These are phyloP conservation scores for Pogonocichla stellata DNA, from an alignment of 2,113 vertebrate species.

Conservation along the genomic window DNA sequence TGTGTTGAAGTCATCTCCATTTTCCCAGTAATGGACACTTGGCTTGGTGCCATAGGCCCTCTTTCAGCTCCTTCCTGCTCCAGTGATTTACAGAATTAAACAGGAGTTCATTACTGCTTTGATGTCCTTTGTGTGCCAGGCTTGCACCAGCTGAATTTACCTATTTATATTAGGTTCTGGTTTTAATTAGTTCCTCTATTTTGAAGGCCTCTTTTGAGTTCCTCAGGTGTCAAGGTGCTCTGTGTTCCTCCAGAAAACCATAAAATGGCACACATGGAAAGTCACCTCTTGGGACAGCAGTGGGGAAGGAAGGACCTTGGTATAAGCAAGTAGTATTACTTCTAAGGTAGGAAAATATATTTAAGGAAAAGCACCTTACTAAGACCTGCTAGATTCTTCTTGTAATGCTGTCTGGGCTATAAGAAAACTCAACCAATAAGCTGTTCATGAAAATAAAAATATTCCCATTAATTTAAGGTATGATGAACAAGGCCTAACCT, in stretches of 20 bases:
- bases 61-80: constrained; percentile 44
- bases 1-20: background rate
- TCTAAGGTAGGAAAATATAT: background rate
- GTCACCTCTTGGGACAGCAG: background rate
- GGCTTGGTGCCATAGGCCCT: background rate
- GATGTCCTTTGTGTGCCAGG: constrained; percentile 35
- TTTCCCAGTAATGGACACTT: constrained; percentile 31
- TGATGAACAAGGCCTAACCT: background rate
- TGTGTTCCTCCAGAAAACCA: background rate
- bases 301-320: background rate
- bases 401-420: background rate
- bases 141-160: constrained; percentile 4
- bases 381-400: background rate
- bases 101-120: constrained; percentile 43
- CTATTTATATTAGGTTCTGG: background rate
- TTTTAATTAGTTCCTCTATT: constrained; percentile 45
- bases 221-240: background rate
- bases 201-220: background rate
- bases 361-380: background rate
- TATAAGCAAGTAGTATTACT: background rate
- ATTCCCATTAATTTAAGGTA: background rate
- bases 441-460: background rate
- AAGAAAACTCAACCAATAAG: background rate
- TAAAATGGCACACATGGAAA: background rate
- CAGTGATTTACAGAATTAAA: constrained; percentile 62